Base-by-base conservation (phyloP, 1,140 invertebrate species). In the Matsumurasca onukii region DNA sequence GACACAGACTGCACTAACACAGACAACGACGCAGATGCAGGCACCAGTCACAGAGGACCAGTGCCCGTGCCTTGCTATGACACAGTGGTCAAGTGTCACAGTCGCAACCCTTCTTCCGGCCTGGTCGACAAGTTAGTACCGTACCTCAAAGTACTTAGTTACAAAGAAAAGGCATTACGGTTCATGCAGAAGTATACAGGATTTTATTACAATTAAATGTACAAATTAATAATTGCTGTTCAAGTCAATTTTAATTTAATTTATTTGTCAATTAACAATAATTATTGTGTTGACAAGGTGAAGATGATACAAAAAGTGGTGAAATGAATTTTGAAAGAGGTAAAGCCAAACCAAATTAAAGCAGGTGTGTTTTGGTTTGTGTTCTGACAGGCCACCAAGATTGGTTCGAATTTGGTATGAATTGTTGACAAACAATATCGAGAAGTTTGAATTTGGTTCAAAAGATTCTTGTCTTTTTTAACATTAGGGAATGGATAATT, bases 1-100 rank as follows among this genome's bases (percentile, higher is more conserved):
- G 66, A 81, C 79, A 66, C 63, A 15, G 62, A 80, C 81, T 66
- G 84, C 84, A 68, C 78, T 76, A 63, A 81, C 79, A 66, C 63
- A 3, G n/a, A n/a, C n/a, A n/a, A n/a, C n/a, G 62, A 67, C 29
- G 57, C 66, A 20, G 67, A 68, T 31, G 27, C 49, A 17, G 65
- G 78, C 74, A 73, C 55, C 69, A 68, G 52, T 74, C 77, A 25
- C 76, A 77, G 66, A 77, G 78, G n/a, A 76, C 76, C 30, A 74
- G 77, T 31, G 27, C 20, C 57, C 29, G 67, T 67, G 61, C 67
- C 57, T 73, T 82, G 78, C 70, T 81, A 82, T 70, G 83, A 85
- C 69, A 82, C 83, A 25, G 82, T 84, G 68, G 82, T 87, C 74
- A 90, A 90, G 75, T 90, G 89, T 80, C 89, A 90, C 81, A 91